Evolutionary conservation across 2,797 vertebrate species (phyloP).

Genomic region (Rhinella marina): DNA sequence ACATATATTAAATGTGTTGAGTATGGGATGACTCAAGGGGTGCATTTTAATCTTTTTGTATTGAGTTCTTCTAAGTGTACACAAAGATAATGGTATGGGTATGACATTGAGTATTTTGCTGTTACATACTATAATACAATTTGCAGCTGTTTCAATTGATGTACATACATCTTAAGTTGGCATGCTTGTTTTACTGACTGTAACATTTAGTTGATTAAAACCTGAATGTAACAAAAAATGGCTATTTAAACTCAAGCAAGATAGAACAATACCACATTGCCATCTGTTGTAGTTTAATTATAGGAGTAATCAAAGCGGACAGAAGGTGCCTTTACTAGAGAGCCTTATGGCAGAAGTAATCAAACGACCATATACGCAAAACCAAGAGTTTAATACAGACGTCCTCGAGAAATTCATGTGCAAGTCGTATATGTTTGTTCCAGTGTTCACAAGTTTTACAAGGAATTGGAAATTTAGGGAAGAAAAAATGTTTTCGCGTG

Average conservation of each 20-base stretch:
- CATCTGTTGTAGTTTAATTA: slow-evolving; percentile 42
- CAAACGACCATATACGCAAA: not conserved
- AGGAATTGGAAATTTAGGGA: not conserved
- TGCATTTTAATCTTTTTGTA: slow-evolving; percentile 80
- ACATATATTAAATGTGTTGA: slow-evolving; percentile 75
- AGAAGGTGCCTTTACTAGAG: slow-evolving; percentile 50
- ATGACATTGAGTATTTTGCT: slow-evolving; percentile 75
- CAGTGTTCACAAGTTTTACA: not conserved
- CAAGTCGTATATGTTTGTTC: slow-evolving; percentile 22
- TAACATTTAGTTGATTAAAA: slow-evolving; percentile 78
- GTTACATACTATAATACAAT: slow-evolving; percentile 75
- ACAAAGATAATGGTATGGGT: slow-evolving; percentile 73
- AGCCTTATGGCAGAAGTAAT: slow-evolving; percentile 32
- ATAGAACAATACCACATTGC: slow-evolving; percentile 67
- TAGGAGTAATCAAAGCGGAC: slow-evolving; percentile 6
- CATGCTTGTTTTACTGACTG: slow-evolving; percentile 81
- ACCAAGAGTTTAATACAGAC: slow-evolving; percentile 9
- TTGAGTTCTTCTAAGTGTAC: slow-evolving; percentile 73
- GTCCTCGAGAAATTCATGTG: not conserved
- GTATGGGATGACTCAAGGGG: slow-evolving; percentile 75
- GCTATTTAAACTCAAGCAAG: slow-evolving; percentile 78
- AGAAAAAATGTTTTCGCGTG: slow-evolving; percentile 9
- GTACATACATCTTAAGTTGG: slow-evolving; percentile 77
- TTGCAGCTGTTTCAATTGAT: slow-evolving; percentile 76
- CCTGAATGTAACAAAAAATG: slow-evolving; percentile 78